Percentiles rank a stretch among this genome's conserved stretches.
These are phyloP conservation scores for Pan paniscus DNA, from an alignment of 2,113 vertebrate species.

Conservation along the genomic window DNA sequence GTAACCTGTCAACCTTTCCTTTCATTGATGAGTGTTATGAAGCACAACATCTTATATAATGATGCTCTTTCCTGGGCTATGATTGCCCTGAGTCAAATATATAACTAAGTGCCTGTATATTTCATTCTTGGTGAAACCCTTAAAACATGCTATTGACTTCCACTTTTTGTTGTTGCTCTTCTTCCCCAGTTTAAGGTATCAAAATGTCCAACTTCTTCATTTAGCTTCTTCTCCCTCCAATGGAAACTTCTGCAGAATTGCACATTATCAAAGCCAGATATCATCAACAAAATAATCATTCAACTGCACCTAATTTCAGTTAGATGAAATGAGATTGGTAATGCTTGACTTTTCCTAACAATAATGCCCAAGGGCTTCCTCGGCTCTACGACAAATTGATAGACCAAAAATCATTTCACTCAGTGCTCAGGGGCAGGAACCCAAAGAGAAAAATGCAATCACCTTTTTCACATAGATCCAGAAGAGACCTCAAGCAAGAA, in stretches of 20 bases:
- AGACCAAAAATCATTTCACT: conserved; percentile 2
- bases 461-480: not conserved
- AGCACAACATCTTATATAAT: not conserved
- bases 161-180: not conserved
- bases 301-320: conserved; percentile 19
- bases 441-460: not conserved
- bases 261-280: not conserved
- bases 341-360: not conserved
- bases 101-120: not conserved
- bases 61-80: not conserved
- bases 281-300: not conserved
- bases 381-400: not conserved
- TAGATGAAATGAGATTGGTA: not conserved
- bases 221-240: not conserved
- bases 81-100: not conserved
- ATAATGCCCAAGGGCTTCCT: conserved; percentile 15
- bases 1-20: not conserved
- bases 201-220: conserved; percentile 2
- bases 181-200: conserved; percentile 12
- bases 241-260: not conserved
- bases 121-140: not conserved
- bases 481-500: not conserved
- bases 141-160: not conserved
- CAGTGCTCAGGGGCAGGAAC: not conserved
- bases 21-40: not conserved